phyloP scores from a whole-genome alignment of 2,888 invertebrate species.

The Acleris laterana region DNA sequence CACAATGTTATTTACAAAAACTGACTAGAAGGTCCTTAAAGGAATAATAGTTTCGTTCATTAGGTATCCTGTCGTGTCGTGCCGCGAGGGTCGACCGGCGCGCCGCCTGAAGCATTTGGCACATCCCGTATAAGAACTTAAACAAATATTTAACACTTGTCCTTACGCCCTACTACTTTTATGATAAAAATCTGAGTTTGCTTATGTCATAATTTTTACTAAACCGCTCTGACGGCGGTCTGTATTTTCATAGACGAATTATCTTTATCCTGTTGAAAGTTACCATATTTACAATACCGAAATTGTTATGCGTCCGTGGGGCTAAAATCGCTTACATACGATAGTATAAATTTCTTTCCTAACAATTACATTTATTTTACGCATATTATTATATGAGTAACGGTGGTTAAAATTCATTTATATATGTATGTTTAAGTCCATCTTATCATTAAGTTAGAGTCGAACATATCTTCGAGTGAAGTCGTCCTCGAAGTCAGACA shows the following conservation, averaged over 20 bases:
- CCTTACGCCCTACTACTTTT: constrained; percentile 60
- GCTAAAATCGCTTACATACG: constrained; percentile 73
- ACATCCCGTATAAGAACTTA: constrained; percentile 75
- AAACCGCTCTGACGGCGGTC: constrained; percentile 43
- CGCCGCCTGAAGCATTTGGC: constrained; percentile 77
- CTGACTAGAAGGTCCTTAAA: constrained; percentile 80
- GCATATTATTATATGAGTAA: constrained; percentile 73
- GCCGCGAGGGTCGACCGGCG: constrained; percentile 41
- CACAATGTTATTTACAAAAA: constrained; percentile 82
- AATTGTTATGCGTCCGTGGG: constrained; percentile 58
- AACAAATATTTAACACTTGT: constrained; percentile 63
- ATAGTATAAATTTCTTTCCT: constrained; percentile 79
- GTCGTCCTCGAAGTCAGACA: constrained; percentile 77
- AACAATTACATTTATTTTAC: constrained; percentile 77
- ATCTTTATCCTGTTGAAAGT: constrained; percentile 52
- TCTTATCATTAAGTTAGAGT: constrained; percentile 66
- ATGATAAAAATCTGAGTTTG: constrained; percentile 62
- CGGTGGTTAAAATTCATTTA: constrained; percentile 82
- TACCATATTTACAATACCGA: constrained; percentile 67
- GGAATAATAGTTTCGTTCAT: constrained; percentile 69
- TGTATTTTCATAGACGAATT: constrained; percentile 34
- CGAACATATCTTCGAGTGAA: constrained; percentile 66
- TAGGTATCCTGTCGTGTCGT: constrained; percentile 64
- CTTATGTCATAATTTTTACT: constrained; percentile 45
- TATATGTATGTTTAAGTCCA: constrained; percentile 70